Evolutionary conservation across 1,140 invertebrate species (phyloP).

Genomic region (Trachymyrmex septentrionalis): DNA sequence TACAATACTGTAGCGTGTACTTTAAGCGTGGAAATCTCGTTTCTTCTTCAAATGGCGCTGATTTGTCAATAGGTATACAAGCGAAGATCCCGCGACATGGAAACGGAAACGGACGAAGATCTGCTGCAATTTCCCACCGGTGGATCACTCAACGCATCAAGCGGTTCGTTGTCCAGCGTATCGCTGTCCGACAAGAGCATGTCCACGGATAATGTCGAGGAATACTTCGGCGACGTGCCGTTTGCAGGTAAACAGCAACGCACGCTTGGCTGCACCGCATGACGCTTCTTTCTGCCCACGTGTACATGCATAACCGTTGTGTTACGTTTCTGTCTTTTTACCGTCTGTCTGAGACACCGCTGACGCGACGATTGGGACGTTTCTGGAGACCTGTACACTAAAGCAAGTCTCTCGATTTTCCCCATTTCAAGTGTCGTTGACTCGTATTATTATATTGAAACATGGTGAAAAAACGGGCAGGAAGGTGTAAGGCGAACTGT

Average conservation of each 20-base stretch:
- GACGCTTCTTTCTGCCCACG: constrained; percentile 86
- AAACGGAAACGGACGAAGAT: constrained; percentile 91
- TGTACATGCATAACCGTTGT: constrained; percentile 86
- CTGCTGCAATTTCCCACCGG: constrained; percentile 88
- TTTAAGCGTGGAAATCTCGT: constrained; percentile 2
- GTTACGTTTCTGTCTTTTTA: constrained; percentile 83
- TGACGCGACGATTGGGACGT: constrained; percentile 19
- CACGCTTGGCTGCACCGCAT: constrained; percentile 87
- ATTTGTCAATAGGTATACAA: constrained; percentile 90
- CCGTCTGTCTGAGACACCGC: constrained; percentile 73
- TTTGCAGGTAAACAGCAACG: constrained; percentile 92
- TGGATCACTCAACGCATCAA: constrained; percentile 87
- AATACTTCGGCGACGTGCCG: constrained; percentile 94
- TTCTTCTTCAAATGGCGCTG: constrained; percentile 48
- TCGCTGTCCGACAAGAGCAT: constrained; percentile 92
- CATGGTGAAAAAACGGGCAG: constrained; percentile 1
- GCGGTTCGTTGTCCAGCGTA: constrained; percentile 89
- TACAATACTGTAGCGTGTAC: background rate
- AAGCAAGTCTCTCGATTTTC: constrained; percentile 27
- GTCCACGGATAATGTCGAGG: constrained; percentile 94
- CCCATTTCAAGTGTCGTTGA: background rate
- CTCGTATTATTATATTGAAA: background rate
- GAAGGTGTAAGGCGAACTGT: constrained; percentile 2
- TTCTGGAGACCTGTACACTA: constrained; percentile 3
- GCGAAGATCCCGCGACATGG: constrained; percentile 92